phyloP scores from a whole-genome alignment of 2,888 invertebrate species.

The Therioaphis trifolii region DNA sequence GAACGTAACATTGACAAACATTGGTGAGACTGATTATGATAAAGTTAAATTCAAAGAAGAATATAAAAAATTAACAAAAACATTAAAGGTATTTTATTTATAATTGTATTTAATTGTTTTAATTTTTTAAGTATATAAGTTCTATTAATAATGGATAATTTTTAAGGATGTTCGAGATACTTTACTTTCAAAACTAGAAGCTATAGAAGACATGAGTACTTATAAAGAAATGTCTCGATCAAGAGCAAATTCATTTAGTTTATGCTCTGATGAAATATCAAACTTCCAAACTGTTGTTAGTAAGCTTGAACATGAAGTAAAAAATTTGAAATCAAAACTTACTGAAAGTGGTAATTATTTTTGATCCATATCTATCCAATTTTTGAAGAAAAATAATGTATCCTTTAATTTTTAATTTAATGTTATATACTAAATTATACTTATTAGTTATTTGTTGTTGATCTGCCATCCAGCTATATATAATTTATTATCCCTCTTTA shows the following conservation, averaged over 20 bases:
- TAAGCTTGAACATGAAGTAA: conserved; percentile 55
- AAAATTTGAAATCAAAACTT: conserved; percentile 46
- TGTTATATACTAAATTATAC: not conserved
- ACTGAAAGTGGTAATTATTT: conserved; percentile 51
- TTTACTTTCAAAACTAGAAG: conserved; percentile 52
- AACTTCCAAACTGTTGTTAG: conserved; percentile 54
- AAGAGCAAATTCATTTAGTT: conserved; percentile 51
- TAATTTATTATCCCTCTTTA: too few relatives aligned
- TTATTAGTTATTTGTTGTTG: too few relatives aligned
- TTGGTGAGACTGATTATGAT: conserved; percentile 47
- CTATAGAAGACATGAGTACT: conserved; percentile 47
- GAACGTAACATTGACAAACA: conserved; percentile 44
- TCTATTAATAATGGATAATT: not conserved
- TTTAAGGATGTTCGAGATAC: conserved; percentile 44
- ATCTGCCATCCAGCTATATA: too few relatives aligned
- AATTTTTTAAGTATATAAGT: not conserved
- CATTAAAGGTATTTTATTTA: conserved; percentile 44
- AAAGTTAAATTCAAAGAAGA: conserved; percentile 51
- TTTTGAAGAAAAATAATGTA: too few relatives aligned
- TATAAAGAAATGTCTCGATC: conserved; percentile 51
- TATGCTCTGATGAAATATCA: conserved; percentile 51
- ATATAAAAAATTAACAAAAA: conserved; percentile 54
- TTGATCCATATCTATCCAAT: not conserved
- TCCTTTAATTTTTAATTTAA: not conserved
- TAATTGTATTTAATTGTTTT: too few relatives aligned